These are phyloP conservation scores for Alethe castanea DNA, from an alignment of 2,113 vertebrate species.

Conservation along the genomic window DNA sequence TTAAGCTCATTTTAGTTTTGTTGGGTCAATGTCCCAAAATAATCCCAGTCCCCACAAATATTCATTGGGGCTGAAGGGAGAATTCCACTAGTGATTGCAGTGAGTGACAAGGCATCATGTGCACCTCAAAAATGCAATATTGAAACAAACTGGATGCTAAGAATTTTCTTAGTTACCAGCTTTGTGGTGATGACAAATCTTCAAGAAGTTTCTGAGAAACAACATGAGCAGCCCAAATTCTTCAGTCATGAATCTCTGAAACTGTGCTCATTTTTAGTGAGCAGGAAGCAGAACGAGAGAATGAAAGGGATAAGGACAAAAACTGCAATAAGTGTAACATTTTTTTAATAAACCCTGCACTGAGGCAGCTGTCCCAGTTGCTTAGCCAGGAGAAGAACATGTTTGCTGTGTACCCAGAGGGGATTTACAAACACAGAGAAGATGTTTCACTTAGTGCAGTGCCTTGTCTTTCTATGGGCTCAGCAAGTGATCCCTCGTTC, in stretches of 20 bases:
- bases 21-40: neutral
- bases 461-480: neutral
- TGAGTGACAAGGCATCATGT: neutral
- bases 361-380: neutral
- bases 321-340: neutral
- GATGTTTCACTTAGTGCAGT: neutral
- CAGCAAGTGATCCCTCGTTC: neutral
- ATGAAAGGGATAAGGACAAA: neutral
- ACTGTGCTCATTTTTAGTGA: neutral
- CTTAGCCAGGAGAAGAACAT: neutral
- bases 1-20: neutral
- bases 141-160: neutral
- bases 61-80: neutral
- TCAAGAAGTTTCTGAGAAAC: neutral
- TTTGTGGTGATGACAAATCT: neutral
- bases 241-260: neutral
- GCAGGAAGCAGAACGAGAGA: fast-evolving
- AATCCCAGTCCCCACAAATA: neutral
- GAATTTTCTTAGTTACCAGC: neutral
- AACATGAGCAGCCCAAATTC: fast-evolving
- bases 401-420: neutral
- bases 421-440: neutral
- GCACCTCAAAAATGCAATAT: neutral
- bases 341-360: too few relatives aligned
- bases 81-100: neutral